Percentiles rank a stretch among this genome's conserved stretches.
These are phyloP conservation scores for Peromyscus melanophrys DNA, from an alignment of 2,797 vertebrate genomes.

Conservation along the genomic window DNA sequence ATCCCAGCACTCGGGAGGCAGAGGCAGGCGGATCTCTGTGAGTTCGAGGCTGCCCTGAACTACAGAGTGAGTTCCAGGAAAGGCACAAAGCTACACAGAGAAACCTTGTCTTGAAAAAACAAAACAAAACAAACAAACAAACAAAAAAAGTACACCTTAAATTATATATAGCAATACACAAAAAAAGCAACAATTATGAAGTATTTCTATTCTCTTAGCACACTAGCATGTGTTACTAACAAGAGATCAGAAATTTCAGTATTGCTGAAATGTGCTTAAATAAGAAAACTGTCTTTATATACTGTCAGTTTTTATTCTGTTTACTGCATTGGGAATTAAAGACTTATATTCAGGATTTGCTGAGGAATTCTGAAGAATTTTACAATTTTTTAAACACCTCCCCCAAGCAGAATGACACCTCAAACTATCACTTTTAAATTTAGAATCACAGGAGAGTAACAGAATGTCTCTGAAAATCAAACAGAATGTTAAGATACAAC, in stretches of 20 bases:
- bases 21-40: too few relatives aligned
- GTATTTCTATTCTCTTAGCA: neutral
- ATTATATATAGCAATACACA: conserved; percentile 16
- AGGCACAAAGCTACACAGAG: too few relatives aligned
- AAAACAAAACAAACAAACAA: too few relatives aligned
- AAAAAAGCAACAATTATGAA: conserved; percentile 45
- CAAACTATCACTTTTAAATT: conserved; percentile 25
- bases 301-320: conserved; percentile 59
- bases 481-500: conserved; percentile 49
- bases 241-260: conserved; percentile 48
- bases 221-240: conserved; percentile 46
- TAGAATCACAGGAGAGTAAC: conserved; percentile 59
- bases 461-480: conserved; percentile 66
- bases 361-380: conserved; percentile 66
- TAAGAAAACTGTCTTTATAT: conserved; percentile 17
- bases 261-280: conserved; percentile 50
- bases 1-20: too few relatives aligned
- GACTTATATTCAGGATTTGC: conserved; percentile 42
- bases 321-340: conserved; percentile 45
- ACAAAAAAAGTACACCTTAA: conserved; percentile 45
- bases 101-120: too few relatives aligned
- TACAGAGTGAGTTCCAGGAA: too few relatives aligned
- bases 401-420: neutral
- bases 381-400: conserved; percentile 41
- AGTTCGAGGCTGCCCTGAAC: too few relatives aligned